Conservation (phyloP, 2,113 vertebrate genomes). For the Athene cunicularia region DNA sequence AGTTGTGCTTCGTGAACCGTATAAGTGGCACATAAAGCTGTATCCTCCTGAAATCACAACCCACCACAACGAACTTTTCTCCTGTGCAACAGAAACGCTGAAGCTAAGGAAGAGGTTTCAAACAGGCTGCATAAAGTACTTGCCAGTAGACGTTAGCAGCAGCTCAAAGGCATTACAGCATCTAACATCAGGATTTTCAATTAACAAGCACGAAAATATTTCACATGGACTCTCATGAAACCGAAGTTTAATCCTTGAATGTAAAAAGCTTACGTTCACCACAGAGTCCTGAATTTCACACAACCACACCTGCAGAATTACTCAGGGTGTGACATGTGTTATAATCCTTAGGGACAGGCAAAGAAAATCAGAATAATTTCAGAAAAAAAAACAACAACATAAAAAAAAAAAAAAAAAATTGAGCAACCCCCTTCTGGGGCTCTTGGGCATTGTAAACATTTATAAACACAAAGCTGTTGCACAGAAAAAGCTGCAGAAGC, state of each 20-base stretch:
- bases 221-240: neutral
- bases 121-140: neutral
- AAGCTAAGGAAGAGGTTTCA: neutral
- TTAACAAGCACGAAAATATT: neutral
- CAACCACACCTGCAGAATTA: neutral
- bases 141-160: neutral
- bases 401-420: neutral
- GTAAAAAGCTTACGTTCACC: neutral
- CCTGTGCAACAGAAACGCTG: neutral
- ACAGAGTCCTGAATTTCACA: neutral
- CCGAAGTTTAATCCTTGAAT: neutral
- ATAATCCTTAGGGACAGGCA: neutral
- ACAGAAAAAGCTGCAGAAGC: neutral
- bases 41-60: neutral
- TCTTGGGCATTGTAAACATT: neutral
- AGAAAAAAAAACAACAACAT: neutral
- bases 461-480: neutral
- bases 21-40: neutral
- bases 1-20: neutral
- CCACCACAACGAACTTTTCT: neutral
- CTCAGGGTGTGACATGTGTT: neutral
- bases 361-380: neutral
- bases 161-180: neutral
- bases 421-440: neutral
- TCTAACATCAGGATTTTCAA: neutral